Base-by-base conservation (phyloP, 2,797 vertebrate genomes). In the Oreortyx pictus region DNA sequence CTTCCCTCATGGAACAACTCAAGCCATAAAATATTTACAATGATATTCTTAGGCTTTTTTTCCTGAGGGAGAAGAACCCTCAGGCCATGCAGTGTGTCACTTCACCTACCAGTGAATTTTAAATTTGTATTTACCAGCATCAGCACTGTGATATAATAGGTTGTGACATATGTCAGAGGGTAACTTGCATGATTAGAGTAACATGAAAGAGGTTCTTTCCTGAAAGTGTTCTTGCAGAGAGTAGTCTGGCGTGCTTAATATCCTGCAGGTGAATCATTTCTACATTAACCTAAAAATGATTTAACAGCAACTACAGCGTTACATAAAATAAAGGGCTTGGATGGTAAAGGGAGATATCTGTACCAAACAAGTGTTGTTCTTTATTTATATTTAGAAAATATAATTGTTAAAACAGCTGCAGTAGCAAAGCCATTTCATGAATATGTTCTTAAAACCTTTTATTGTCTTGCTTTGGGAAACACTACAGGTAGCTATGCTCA, bases 41-140 rank as follows among this genome's bases (percentile, higher is more conserved):
- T 54, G 15, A 29, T 87, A 41, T 47, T 33, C 16, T 71, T 46
- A 33, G 54, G 75, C 43, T 82, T 88, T 65, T 16, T 79, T 46
- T 91, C 24, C 66, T 89, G 59, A 82, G 92, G 72, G 83, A 92
- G 66, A 14, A 66, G 68, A 90, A 35, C 76, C 90, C 79, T 35
- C 27, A 11, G 70, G 88, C 61, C 90, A n/a, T 89, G 76, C 66
- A 85, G 54, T 52, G 31, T 87, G 73, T 72, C 68, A 60, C 33
- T 82, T 92, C 88, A 87, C 75, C 88, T 83, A 78, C 54, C 49
- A 78, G 49, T 77, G 72, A 95, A 82, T 93, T 96, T 85, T 82
- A 82, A 49, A 41, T 86, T 89, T 65, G 52, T 67, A 47, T 86
- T 92, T 93, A 86, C 81, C 52, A n/a, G 23, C 81, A 68, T 85